Conservation (phyloP, 2,113 vertebrate species). For the Promerops cafer region DNA sequence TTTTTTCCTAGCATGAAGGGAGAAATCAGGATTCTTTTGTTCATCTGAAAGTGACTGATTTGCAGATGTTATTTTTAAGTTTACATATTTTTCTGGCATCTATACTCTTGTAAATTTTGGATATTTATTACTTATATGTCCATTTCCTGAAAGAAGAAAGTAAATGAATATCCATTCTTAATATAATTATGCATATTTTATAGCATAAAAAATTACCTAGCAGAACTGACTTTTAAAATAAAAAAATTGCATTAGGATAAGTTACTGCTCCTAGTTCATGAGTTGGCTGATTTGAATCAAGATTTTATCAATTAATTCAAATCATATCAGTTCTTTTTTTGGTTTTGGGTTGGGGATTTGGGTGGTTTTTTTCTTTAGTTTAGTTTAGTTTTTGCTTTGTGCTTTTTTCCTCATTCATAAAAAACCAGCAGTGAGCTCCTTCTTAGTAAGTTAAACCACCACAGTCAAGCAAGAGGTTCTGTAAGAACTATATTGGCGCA, state of each 20-base stretch:
- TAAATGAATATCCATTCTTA: not conserved
- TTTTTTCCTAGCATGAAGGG: not conserved
- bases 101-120: not conserved
- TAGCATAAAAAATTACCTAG: not conserved
- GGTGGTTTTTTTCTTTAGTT: not conserved
- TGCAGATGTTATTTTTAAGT: not conserved
- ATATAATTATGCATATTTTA: not conserved
- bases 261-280: not conserved
- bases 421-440: not conserved
- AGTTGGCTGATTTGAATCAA: not conserved
- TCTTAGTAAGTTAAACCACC: not conserved
- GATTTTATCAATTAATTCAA: not conserved
- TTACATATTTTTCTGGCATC: not conserved
- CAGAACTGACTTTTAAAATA: not conserved
- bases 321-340: not conserved
- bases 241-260: not conserved
- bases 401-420: not conserved
- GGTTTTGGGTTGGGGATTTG: accelerated
- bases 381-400: not conserved
- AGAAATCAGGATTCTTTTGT: not conserved
- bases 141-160: not conserved
- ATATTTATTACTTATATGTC: not conserved
- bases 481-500: not conserved
- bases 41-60: not conserved
- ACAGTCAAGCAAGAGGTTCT: not conserved